phyloP scores from a whole-genome alignment of 2,113 vertebrate genomes.

The Calonectris borealis region DNA sequence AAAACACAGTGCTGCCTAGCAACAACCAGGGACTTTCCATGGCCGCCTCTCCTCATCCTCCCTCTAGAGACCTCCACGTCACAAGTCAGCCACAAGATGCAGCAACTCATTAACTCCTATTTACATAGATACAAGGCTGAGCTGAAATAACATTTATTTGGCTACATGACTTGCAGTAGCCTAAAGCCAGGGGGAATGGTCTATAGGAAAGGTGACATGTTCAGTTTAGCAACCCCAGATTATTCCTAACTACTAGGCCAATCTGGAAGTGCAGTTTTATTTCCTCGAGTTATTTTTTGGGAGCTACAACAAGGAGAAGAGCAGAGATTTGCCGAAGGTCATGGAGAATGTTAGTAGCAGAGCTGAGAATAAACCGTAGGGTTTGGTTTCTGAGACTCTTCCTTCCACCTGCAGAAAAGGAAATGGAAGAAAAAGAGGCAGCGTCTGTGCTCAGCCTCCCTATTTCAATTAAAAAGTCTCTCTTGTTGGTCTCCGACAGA shows the following conservation, averaged over 20 bases:
- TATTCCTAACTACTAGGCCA: not conserved
- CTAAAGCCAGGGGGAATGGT: not conserved
- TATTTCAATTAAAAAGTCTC: not conserved
- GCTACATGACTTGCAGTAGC: not conserved
- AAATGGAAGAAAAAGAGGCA: not conserved
- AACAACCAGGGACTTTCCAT: conserved; percentile 41
- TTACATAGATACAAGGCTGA: not conserved
- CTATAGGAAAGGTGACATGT: not conserved
- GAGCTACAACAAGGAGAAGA: not conserved
- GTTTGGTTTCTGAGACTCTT: not conserved
- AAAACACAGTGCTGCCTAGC: conserved; percentile 24
- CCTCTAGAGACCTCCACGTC: conserved; percentile 14
- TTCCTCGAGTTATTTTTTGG: not conserved
- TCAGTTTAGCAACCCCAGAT: not conserved
- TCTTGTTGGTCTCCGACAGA: not conserved
- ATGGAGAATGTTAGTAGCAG: not conserved
- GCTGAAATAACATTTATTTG: conserved; percentile 12
- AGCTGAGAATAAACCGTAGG: not conserved
- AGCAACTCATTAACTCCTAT: conserved; percentile 17
- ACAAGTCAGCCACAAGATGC: not conserved
- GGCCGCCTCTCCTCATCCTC: conserved; percentile 28
- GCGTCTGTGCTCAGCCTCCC: not conserved
- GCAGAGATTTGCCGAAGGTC: not conserved
- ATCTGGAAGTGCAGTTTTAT: not conserved
- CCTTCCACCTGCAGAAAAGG: conserved; percentile 11